Percentiles rank a stretch among this genome's conserved stretches.
phyloP scores from a whole-genome alignment of 1,140 invertebrate genomes.

The Chymomyza costata region DNA sequence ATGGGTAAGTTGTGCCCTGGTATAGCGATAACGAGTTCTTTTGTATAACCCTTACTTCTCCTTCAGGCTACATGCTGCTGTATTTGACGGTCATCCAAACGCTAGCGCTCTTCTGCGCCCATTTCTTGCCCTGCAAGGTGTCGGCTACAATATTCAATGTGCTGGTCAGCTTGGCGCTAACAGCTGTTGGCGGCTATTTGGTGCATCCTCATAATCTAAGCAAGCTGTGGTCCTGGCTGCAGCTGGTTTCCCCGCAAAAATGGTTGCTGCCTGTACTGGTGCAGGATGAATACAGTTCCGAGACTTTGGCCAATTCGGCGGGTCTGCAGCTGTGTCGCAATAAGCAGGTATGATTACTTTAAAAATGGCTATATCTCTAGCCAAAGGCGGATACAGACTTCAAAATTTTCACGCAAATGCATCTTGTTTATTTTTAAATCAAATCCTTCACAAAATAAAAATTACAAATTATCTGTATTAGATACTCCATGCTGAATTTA shows the following conservation, averaged over 20 bases:
- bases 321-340: slow-evolving; percentile 79
- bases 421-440: no score
- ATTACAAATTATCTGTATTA: no score
- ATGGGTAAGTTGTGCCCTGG: slow-evolving; percentile 78
- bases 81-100: slow-evolving; percentile 85
- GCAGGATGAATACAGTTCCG: slow-evolving; percentile 80
- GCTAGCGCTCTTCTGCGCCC: slow-evolving; percentile 78
- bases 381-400: no score
- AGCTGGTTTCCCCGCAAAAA: slow-evolving; percentile 83
- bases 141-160: slow-evolving; percentile 79
- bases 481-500: no score
- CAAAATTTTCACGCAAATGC: no score
- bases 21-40: neutral
- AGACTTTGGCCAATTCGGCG: slow-evolving; percentile 79
- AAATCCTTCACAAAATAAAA: no score
- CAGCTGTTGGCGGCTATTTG: slow-evolving; percentile 83
- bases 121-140: slow-evolving; percentile 78
- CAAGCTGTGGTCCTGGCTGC: slow-evolving; percentile 80
- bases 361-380: no score
- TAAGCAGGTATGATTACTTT: slow-evolving; percentile 78
- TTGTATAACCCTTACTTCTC: slow-evolving; percentile 1
- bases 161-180: slow-evolving; percentile 79
- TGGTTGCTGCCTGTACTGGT: slow-evolving; percentile 85
- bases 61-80: slow-evolving; percentile 84
- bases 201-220: slow-evolving; percentile 85